Evolutionary conservation across 2,888 invertebrate species (phyloP).

Genomic region (Nomada fabriciana): DNA sequence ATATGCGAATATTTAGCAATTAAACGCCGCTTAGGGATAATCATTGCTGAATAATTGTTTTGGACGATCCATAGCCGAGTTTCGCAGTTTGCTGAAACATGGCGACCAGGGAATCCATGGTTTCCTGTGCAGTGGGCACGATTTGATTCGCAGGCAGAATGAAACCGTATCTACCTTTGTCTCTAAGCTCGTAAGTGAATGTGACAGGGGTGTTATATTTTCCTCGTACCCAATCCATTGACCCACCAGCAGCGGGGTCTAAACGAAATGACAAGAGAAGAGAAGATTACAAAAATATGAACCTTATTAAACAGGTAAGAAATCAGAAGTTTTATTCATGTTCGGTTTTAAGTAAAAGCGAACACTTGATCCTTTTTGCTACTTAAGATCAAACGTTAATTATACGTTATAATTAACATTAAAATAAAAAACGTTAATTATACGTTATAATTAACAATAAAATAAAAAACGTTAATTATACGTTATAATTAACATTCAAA

Average conservation of each 20-base stretch:
- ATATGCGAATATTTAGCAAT: neutral
- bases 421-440: too few relatives aligned
- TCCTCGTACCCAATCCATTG: conserved; percentile 92
- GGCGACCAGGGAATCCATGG: conserved; percentile 86
- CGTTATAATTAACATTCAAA: too few relatives aligned
- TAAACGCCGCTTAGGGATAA: neutral
- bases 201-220: conserved; percentile 88
- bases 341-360: too few relatives aligned
- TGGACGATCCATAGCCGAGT: conserved; percentile 52
- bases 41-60: neutral
- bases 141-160: conserved; percentile 89
- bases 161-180: conserved; percentile 88
- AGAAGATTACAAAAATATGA: neutral
- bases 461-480: too few relatives aligned
- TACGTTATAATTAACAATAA: too few relatives aligned
- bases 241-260: conserved; percentile 89
- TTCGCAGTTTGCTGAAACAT: conserved; percentile 79
- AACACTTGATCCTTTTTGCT: too few relatives aligned
- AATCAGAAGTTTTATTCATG: neutral
- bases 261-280: conserved; percentile 51
- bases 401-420: too few relatives aligned
- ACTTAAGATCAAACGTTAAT: neutral
- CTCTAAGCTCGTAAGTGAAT: conserved; percentile 90
- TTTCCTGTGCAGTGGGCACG: conserved; percentile 88
- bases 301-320: neutral